A percentile compares a stretch with the other conserved stretches of the same genome.
These are phyloP conservation scores for Chondrilla cf. caribensis DNA, from an alignment of 37 sponge, comb jelly and placozoan species.

Conservation along the genomic window DNA sequence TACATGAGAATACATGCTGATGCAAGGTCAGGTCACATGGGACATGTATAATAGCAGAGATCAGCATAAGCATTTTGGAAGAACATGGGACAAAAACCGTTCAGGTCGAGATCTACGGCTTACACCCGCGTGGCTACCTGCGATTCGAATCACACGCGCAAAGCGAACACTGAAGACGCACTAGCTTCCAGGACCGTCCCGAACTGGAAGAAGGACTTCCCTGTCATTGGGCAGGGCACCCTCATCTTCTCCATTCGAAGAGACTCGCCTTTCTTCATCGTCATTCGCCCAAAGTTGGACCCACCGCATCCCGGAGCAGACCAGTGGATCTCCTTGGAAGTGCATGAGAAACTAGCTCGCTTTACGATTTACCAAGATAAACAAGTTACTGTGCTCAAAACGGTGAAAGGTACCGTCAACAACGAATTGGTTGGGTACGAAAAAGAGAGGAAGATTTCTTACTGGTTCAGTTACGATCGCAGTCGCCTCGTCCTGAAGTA, in stretches of 20 bases:
- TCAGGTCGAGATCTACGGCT: no score
- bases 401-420: neutral
- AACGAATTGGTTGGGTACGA: conserved; percentile 45
- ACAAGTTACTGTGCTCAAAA: neutral
- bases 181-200: conserved; percentile 78
- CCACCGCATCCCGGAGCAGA: conserved; percentile 5
- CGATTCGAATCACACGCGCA: no score
- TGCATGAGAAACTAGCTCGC: neutral
- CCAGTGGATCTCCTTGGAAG: conserved; percentile 44
- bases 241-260: conserved; percentile 31
- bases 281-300: conserved; percentile 13
- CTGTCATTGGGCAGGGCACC: conserved; percentile 42
- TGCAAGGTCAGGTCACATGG: no score
- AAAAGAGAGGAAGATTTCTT: conserved; percentile 26
- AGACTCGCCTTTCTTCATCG: conserved; percentile 32
- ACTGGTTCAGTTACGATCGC: conserved; percentile 70
- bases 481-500: conserved; percentile 51
- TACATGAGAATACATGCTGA: no score
- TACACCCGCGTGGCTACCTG: no score
- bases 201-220: conserved; percentile 44
- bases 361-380: neutral
- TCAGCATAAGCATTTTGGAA: no score
- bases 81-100: no score
- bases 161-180: neutral
- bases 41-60: no score